Base-by-base conservation (phyloP, 2,113 vertebrate species). In the Salvelinus alpinus region DNA sequence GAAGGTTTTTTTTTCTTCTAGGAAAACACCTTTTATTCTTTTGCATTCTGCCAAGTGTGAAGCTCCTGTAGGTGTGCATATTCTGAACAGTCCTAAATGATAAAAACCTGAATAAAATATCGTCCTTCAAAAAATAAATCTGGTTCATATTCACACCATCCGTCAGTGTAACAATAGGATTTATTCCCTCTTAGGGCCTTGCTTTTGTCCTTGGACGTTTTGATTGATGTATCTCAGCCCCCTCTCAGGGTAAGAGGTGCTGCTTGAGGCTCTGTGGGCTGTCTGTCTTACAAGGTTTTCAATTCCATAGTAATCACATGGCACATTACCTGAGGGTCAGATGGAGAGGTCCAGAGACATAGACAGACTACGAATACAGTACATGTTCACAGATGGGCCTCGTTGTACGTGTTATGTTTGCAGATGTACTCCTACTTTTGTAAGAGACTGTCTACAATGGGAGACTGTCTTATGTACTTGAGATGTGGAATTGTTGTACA, bases 191-290 rank as follows among this genome's bases (percentile, higher is more conserved):
- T 60, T 79, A 80, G 82, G 22, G 81, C 84, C 80, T 80, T 75
- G 65, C 5, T 74, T 62, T 69, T 25, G 73, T 73, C 68, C 67
- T 70, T 82, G 25, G 68, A 70, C 72, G 38, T 64, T 31, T 3
- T 89, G 90, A 90, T 88, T 86, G 85, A 90, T 90, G 90, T 73
- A 75, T 88, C 80, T 85, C n/a, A 3, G 20, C 59, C 59, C 16
- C 59, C 59, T 22, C n/a, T 62, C 6, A 60, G 38, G 81, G 71
- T 47, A 73, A 25, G 1, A 60, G 74, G 84, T 68, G 16, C 66
- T 85, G 79, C 80, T 7, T 18, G 78, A 85, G 78, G 70, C 73
- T 81, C 20, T 20, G 7, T 20, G 3, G 74, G 14, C 51, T 54
- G 51, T 54, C 20, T 73, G 72, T 73, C 29, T 13, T 64, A 9